Conservation (phyloP, 2,113 vertebrate species). For the Mobula hypostoma region DNA sequence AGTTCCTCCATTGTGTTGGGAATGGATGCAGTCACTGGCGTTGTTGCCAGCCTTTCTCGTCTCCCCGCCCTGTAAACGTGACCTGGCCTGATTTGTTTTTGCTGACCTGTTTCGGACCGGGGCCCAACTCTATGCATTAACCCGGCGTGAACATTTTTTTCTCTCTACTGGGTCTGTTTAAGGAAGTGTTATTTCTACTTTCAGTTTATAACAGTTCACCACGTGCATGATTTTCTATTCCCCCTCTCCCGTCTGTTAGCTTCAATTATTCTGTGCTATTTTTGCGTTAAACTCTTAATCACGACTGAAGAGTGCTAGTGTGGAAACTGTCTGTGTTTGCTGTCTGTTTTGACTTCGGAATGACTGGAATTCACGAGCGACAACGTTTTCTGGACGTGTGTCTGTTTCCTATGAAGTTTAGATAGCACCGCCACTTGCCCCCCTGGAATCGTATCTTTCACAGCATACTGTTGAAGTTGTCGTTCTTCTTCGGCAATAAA, state of each 20-base stretch:
- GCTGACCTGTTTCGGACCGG: neutral
- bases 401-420: neutral
- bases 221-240: neutral
- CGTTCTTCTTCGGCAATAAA: neutral
- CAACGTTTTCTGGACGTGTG: neutral
- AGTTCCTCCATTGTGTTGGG: neutral
- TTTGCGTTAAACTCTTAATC: neutral
- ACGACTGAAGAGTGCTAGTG: neutral
- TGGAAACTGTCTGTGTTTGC: neutral
- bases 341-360: slow-evolving; percentile 26
- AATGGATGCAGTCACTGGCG: neutral
- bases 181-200: neutral
- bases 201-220: neutral
- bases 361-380: slow-evolving; percentile 26
- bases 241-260: neutral
- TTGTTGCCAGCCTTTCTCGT: neutral
- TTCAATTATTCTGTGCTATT: neutral
- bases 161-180: neutral
- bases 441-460: neutral
- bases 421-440: neutral
- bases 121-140: neutral
- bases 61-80: neutral
- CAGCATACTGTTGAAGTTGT: neutral
- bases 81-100: neutral
- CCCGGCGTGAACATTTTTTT: neutral